Base-by-base conservation (phyloP, 2,797 vertebrate genomes). In the Notoglanidium macrostoma region DNA sequence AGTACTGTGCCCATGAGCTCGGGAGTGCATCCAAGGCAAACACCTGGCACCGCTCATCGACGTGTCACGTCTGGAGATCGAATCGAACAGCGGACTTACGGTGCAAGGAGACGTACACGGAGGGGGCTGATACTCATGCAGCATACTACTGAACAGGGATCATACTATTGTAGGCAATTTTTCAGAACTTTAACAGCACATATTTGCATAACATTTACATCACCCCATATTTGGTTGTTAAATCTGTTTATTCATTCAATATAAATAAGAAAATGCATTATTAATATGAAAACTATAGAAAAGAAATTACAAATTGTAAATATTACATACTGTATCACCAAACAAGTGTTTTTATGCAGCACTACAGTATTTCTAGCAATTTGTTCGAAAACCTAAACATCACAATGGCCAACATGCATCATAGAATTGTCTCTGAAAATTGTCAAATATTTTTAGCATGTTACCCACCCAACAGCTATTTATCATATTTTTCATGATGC, bases 11-110 rank as follows among this genome's bases (percentile, higher is more conserved):
- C 86, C 91, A 92, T 87, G 88, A 63, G 81, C 91, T 89, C 86
- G 89, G 93, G 94, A 95, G 93, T 92, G 90, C 73, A 91, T 93
- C 94, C 93, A 94, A 94, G 92, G 93, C 94, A 95, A 96, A 95
- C 94, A 93, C 88, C 87, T 87, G 90, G 89, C 92, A 65, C 85
- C 85, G 92, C 91, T 91, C 92, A 92, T 93, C 92, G 91, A 92
- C 90, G 89, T 91, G 89, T 89, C 87, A 91, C 89, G 89, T 88
- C 92, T 93, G 94, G 91, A 92, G 96, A 88, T 94, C 79, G 54
- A 77, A 91, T 88, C 83, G 83, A 95, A 92, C 72, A 46, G 86
- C n/a, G 77, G 29, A 80, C 8, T 85, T 82, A 59, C 67, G 54
- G 86, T 46, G 57, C 61, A 82, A 65, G 72, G 46, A 88, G 21